Conservation (phyloP, 2,888 invertebrate species). For the Cantharis rustica region DNA sequence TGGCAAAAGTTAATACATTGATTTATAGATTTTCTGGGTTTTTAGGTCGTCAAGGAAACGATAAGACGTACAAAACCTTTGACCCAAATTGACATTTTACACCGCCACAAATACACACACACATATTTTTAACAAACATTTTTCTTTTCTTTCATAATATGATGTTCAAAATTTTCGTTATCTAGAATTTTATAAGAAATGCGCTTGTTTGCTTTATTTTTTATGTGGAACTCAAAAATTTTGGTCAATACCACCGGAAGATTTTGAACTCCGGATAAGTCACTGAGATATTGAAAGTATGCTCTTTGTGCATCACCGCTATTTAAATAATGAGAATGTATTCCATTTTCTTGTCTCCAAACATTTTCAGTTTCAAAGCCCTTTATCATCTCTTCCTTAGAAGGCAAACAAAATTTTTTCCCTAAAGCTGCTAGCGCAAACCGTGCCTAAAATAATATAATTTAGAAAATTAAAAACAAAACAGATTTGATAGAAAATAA, state of each 20-base stretch:
- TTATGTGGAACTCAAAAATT: background rate
- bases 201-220: background rate
- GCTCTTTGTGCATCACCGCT: background rate
- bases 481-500: too few relatives aligned
- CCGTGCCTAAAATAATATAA: constrained; percentile 55
- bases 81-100: too few relatives aligned
- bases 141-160: background rate
- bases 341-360: constrained; percentile 61
- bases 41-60: too few relatives aligned
- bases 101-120: too few relatives aligned
- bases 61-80: too few relatives aligned
- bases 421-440: constrained; percentile 66
- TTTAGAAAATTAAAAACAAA: background rate
- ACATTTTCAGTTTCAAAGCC: constrained; percentile 63
- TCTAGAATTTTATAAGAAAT: background rate
- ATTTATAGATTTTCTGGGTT: too few relatives aligned
- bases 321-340: background rate
- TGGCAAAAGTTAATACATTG: too few relatives aligned
- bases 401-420: constrained; percentile 64
- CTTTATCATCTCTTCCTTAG: constrained; percentile 66
- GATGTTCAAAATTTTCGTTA: background rate
- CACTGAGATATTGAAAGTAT: background rate
- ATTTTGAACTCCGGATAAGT: background rate
- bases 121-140: too few relatives aligned
- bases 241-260: background rate